Evolutionary conservation across 2,888 invertebrate species (phyloP).

Genomic region (Drosophila peninsularis): DNA sequence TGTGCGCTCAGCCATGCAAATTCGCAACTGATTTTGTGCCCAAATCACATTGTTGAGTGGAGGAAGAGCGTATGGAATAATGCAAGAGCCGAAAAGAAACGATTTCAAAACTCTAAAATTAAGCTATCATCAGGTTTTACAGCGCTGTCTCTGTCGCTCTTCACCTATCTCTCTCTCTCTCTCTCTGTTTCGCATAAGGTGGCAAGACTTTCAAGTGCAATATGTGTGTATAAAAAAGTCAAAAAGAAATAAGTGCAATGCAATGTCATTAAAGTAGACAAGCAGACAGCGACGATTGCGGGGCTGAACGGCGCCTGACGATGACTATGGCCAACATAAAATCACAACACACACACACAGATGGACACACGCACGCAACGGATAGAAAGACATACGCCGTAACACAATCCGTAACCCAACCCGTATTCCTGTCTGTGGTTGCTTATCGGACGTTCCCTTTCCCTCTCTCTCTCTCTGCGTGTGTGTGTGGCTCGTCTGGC

Average conservation of each 20-base stretch:
- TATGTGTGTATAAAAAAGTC: conserved; percentile 51
- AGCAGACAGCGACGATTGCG: conserved; percentile 54
- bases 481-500: conserved; percentile 43
- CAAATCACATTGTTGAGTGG: conserved; percentile 68
- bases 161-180: background rate
- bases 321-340: conserved; percentile 75
- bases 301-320: conserved; percentile 20
- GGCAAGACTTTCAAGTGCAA: conserved; percentile 40
- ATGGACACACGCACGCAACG: conserved; percentile 15
- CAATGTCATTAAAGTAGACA: conserved; percentile 79
- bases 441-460: conserved; percentile 66
- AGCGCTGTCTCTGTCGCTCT: conserved; percentile 27
- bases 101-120: conserved; percentile 80
- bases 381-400: conserved; percentile 38
- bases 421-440: conserved; percentile 56
- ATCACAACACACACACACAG: conserved; percentile 59
- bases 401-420: conserved; percentile 37
- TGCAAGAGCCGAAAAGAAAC: conserved; percentile 60
- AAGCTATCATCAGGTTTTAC: conserved; percentile 80
- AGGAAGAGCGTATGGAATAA: conserved; percentile 43
- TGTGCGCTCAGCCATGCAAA: conserved; percentile 63
- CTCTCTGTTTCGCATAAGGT: conserved; percentile 36
- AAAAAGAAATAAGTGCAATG: conserved; percentile 78
- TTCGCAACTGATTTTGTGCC: conserved; percentile 76
- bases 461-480: background rate